Conservation (phyloP, 2,113 vertebrate genomes). For the Micronycteris hirsuta region DNA sequence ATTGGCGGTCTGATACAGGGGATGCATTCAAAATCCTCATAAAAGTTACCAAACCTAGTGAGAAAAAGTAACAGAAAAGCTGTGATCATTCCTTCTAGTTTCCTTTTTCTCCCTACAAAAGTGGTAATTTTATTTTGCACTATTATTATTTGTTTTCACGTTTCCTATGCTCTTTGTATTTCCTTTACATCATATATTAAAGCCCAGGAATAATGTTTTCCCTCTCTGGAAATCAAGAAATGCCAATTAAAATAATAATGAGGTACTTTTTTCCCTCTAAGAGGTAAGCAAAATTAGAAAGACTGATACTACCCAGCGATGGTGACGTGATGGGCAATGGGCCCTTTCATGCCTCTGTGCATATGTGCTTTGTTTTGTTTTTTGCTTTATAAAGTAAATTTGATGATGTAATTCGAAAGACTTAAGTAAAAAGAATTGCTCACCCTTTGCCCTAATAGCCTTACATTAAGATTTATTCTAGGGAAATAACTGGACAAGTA, state of each 20-base stretch:
- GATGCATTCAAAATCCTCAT: background rate
- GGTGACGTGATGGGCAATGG: background rate
- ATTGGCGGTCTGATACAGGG: background rate
- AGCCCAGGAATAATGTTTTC: background rate
- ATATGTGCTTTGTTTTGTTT: background rate
- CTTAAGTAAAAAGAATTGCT: constrained; percentile 7
- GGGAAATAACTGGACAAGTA: background rate
- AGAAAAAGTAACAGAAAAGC: background rate
- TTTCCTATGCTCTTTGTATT: background rate
- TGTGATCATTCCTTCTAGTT: background rate
- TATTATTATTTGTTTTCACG: background rate
- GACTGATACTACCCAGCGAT: background rate
- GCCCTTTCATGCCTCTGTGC: background rate
- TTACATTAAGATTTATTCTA: background rate
- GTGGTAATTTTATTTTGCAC: background rate
- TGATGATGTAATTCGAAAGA: background rate
- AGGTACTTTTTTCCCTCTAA: background rate
- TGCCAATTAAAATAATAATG: background rate
- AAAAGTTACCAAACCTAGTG: background rate
- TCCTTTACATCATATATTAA: background rate
- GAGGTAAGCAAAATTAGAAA: constrained; percentile 4
- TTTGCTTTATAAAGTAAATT: constrained; percentile 5
- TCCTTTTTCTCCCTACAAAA: background rate
- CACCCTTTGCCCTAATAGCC: background rate
- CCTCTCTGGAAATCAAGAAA: constrained; percentile 29